These are phyloP conservation scores for Pollenia angustigena DNA, from an alignment of 2,888 invertebrate genomes.

Conservation along the genomic window DNA sequence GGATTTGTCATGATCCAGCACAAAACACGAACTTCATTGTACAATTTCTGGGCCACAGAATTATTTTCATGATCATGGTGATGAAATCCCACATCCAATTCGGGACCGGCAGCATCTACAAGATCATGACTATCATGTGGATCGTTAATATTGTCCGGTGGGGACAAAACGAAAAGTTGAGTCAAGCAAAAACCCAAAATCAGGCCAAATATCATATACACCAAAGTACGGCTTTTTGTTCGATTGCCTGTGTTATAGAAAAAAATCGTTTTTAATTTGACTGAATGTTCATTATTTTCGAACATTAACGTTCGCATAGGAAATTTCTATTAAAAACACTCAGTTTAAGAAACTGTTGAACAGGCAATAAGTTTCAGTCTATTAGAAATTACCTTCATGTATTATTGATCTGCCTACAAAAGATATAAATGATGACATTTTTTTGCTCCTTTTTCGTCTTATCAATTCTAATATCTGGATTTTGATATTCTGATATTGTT, in stretches of 20 bases:
- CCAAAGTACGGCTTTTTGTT: constrained; percentile 82
- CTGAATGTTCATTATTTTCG: too few relatives aligned
- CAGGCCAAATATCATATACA: constrained; percentile 82
- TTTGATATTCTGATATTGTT: background rate
- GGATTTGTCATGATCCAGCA: constrained; percentile 99
- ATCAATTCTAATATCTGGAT: constrained; percentile 38
- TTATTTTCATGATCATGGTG: constrained; percentile 87
- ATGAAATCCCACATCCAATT: constrained; percentile 83
- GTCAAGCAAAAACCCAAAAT: constrained; percentile 83
- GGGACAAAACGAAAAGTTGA: constrained; percentile 81
- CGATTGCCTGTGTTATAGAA: constrained; percentile 83
- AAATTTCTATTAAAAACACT: too few relatives aligned
- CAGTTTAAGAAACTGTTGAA: too few relatives aligned
- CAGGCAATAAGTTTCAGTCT: background rate
- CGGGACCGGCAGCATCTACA: too few relatives aligned
- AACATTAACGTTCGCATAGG: too few relatives aligned
- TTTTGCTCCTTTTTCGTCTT: constrained; percentile 60
- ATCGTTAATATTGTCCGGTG: constrained; percentile 74
- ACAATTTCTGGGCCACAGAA: constrained; percentile 88
- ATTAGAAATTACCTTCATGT: constrained; percentile 74
- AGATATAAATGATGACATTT: constrained; percentile 79
- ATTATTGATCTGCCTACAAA: constrained; percentile 78
- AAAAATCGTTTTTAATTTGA: background rate
- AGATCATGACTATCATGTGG: constrained; percentile 77
- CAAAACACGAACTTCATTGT: constrained; percentile 92